Evolutionary conservation across 2,113 vertebrate species (phyloP), one percentile per base, ranked within the genome.

Genomic region (Megatriorchis doriae): DNA sequence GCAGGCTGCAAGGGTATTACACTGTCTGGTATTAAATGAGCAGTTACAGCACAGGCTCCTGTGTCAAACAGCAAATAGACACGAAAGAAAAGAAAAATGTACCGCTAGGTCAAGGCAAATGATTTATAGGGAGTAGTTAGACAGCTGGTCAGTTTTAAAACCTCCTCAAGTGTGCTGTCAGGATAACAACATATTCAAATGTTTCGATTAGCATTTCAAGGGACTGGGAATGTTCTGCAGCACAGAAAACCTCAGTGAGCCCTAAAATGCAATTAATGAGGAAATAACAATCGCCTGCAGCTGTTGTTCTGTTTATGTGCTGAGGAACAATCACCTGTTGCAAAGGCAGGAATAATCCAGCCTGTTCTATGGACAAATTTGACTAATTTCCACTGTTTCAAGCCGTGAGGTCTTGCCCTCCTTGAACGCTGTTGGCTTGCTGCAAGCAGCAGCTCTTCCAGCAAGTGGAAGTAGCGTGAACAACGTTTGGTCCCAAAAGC

Each of bases 11-110:
- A 94, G 85, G 95, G 96, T 86, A 98, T 97, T 98, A 94, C 96
- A 90, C 93, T 67, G 97, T 97, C 97, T 98, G 97, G 91, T 92
- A 97, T 96, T 95, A 94, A 98, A 97, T 97, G 97, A 98, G 97
- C 97, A 93, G 94, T 96, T 86, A 97, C 96, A 97, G 97, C 97
- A 66, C 95, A 94, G 97, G 91, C 97, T 98, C 97, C 96, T 95
- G 92, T 96, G 96, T 96, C 97, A 97, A 96, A 90, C 92, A 96
- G 95, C 96, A 97, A 97, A 97, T 95, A 91, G 94, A 96, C 96
- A 95, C 92, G 48, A 93, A 95, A 96, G 94, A 84, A 90, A 93
- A 95, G 96, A 96, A 93, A 95, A 97, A 93, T 81, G 94, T 94
- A 79, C 62, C 43, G 65, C 95, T 61, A 88, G 93, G 80, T 93